Evolutionary conservation across 2,888 invertebrate species (phyloP).

Genomic region (Pammene aurita): DNA sequence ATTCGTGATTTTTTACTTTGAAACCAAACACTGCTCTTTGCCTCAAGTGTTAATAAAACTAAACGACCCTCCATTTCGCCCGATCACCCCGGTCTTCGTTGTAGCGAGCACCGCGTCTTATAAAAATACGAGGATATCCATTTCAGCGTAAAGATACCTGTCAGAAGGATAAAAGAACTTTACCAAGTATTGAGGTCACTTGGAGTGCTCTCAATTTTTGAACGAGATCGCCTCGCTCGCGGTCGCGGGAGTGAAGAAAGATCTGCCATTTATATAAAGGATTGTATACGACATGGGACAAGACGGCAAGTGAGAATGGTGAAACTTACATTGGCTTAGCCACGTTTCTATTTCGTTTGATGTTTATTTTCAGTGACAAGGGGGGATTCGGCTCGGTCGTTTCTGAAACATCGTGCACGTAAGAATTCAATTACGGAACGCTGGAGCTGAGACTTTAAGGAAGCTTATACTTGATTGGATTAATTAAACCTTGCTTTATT

Average conservation of each 20-base stretch:
- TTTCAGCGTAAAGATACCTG: conserved; percentile 52
- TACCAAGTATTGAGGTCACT: conserved; percentile 56
- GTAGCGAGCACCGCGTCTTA: conserved; percentile 21
- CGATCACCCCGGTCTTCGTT: conserved; percentile 23
- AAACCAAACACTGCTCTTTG: conserved; percentile 14
- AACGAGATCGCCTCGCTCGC: conserved; percentile 50
- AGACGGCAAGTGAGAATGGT: conserved; percentile 25
- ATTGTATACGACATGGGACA: conserved; percentile 36
- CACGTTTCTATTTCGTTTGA: conserved; percentile 39
- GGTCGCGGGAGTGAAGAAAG: conserved; percentile 48
- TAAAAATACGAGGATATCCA: conserved; percentile 37
- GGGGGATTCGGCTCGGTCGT: conserved; percentile 21
- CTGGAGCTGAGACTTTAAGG: conserved; percentile 23
- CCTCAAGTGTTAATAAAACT: conserved; percentile 29
- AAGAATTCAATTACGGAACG: conserved; percentile 35
- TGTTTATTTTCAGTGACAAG: conserved; percentile 38
- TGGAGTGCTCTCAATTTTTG: conserved; percentile 52
- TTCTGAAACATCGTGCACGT: conserved; percentile 26
- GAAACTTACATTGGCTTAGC: conserved; percentile 37
- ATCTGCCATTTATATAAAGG: conserved; percentile 35
- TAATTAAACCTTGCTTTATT: conserved; percentile 25
- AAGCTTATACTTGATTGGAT: conserved; percentile 37
- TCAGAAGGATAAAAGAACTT: conserved; percentile 60
- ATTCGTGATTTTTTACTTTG: not conserved
- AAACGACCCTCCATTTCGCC: conserved; percentile 18